Percentiles rank a stretch among this genome's conserved stretches.
phyloP scores from a whole-genome alignment of 92 coral and sea anemone species.

The Pocillopora meandrina region DNA sequence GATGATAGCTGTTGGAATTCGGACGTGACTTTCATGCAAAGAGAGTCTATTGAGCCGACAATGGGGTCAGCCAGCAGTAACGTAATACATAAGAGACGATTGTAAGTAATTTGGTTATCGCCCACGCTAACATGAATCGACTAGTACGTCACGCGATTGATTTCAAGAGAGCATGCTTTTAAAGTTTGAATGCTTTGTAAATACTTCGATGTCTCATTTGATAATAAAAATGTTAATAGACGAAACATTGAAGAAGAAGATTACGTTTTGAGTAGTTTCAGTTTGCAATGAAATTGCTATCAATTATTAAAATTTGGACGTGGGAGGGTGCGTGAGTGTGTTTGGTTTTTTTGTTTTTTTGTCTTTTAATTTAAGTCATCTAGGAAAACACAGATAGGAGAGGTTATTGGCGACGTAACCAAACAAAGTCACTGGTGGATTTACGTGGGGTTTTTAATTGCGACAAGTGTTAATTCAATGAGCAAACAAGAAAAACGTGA shows the following conservation, averaged over 20 bases:
- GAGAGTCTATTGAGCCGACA: not conserved
- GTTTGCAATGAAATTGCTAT: not conserved
- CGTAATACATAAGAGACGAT: constrained; percentile 7
- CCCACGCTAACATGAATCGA: not conserved
- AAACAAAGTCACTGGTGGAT: no score
- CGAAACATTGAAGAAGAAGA: no score
- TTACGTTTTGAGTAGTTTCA: not conserved
- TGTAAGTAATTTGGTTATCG: not conserved
- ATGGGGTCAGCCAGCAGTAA: constrained; percentile 16
- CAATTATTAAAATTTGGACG: not conserved
- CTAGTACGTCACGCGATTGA: not conserved
- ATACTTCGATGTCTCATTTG: not conserved
- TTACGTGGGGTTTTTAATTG: no score
- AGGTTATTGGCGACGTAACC: no score
- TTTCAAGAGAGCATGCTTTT: not conserved
- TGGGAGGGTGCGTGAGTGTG: not conserved
- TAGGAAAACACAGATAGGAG: no score
- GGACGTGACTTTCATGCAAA: constrained; percentile 34
- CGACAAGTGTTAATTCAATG: no score
- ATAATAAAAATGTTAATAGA: no score
- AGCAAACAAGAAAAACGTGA: no score
- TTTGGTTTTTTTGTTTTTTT: not conserved
- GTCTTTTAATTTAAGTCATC: no score
- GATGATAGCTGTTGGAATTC: not conserved
- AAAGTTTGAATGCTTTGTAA: not conserved